phyloP scores from a whole-genome alignment of 2,797 vertebrate species.

The Myripristis murdjan region DNA sequence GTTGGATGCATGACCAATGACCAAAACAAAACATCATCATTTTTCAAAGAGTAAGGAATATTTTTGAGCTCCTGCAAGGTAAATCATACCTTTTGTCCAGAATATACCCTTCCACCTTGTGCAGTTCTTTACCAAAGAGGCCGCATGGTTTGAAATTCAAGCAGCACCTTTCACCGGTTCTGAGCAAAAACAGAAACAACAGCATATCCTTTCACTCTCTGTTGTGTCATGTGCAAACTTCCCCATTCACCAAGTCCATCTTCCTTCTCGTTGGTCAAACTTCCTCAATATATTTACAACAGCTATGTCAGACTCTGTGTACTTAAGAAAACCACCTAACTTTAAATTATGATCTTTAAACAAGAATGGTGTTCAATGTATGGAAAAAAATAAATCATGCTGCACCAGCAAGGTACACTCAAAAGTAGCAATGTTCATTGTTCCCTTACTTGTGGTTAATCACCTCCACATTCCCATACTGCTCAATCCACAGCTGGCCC shows the following conservation, averaged over 20 bases:
- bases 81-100: conserved; percentile 94
- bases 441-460: conserved; percentile 93
- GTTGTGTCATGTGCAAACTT: conserved; percentile 28
- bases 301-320: background rate
- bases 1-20: too few species aligned
- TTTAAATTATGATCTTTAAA: background rate
- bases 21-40: too few species aligned
- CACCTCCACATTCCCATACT: conserved; percentile 96
- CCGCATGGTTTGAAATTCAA: conserved; percentile 97
- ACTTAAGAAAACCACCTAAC: background rate
- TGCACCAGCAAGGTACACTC: too few species aligned
- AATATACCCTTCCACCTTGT: conserved; percentile 98
- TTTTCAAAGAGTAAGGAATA: too few species aligned
- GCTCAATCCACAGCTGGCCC: conserved; percentile 98
- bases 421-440: background rate
- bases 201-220: conserved; percentile 30
- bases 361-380: background rate
- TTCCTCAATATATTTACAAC: conserved; percentile 22
- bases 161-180: conserved; percentile 94
- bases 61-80: background rate
- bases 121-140: conserved; percentile 97
- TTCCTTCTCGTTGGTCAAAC: conserved; percentile 13
- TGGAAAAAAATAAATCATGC: too few species aligned
- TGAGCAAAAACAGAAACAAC: conserved; percentile 58
- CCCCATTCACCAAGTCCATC: conserved; percentile 20